phyloP scores from a whole-genome alignment of 2,113 vertebrate genomes.

The Trematomus loennbergii region DNA sequence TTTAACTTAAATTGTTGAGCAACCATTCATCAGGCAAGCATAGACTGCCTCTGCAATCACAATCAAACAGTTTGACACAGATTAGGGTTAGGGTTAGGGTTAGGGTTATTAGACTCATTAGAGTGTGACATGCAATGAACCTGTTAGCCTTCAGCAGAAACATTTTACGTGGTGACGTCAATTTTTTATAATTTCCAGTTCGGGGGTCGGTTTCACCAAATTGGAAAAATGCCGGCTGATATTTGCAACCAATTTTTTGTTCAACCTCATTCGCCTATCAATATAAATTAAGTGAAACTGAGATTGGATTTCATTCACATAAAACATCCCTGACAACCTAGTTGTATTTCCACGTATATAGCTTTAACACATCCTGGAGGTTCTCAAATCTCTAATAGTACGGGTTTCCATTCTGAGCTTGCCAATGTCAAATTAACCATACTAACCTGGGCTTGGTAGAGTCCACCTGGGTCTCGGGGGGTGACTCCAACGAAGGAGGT shows the following conservation, averaged over 20 bases:
- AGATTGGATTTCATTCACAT: background rate
- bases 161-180: background rate
- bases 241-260: background rate
- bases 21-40: background rate
- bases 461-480: constrained; percentile 92
- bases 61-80: background rate
- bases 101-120: background rate
- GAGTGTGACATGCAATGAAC: background rate
- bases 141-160: background rate
- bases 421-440: background rate
- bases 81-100: background rate
- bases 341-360: background rate
- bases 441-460: constrained; percentile 95
- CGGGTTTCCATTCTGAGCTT: background rate
- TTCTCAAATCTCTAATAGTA: background rate
- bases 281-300: background rate
- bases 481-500: constrained; percentile 96
- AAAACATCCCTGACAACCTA: background rate
- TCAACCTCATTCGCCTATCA: no score
- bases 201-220: background rate
- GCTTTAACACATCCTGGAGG: background rate
- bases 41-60: background rate
- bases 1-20: no score
- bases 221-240: background rate
- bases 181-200: background rate